Base-by-base conservation (phyloP, 1,140 invertebrate genomes). In the Brachionus koreanus region DNA sequence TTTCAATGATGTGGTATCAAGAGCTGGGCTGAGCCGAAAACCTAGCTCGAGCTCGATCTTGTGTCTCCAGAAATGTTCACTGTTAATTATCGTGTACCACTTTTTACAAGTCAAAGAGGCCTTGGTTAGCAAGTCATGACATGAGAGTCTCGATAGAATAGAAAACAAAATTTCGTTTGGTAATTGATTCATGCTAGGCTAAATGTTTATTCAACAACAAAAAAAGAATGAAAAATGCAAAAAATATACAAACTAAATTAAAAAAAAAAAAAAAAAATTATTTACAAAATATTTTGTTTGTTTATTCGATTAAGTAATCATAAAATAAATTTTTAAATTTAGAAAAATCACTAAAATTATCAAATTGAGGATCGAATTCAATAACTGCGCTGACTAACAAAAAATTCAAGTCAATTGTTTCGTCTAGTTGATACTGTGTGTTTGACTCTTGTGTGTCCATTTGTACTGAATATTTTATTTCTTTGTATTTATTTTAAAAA, bases 281-380 rank as follows among this genome's bases (percentile, higher is more conserved):
- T 35, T 39, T 37, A 39, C 16, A 37, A 69, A 67, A 39, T 69
- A 37, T 69, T 69, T 69, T 69, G 16, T 69, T 69, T 39, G 37
- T 69, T 69, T 39, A 69, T 69, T 69, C 65, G 2, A 69, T 69
- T 33, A 69, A 69, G 37, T 37, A 37, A 43, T 69, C 65, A 39
- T 39, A 69, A 39, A 69, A 39, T 39, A 69, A 69, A 39, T 69
- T 69, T 69, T 69, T 69, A 69, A 69, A 69, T 69, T 69, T 69
- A 19, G 65, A 37, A 69, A 69, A 69, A 69, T 69, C 65, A 39
- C 16, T 9, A 23, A 69, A 69, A 19, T 37, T 69, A 23, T 69
- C 65, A 69, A 69, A 69, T 69, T 69, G 65, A 39, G 65, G 65
- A 69, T 69, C 65, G 16, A 69, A 19, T 19, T 37, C 16, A 39